phyloP scores from a whole-genome alignment of 37 sponge, comb jelly and placozoan species.

The Axinella damicornis region DNA sequence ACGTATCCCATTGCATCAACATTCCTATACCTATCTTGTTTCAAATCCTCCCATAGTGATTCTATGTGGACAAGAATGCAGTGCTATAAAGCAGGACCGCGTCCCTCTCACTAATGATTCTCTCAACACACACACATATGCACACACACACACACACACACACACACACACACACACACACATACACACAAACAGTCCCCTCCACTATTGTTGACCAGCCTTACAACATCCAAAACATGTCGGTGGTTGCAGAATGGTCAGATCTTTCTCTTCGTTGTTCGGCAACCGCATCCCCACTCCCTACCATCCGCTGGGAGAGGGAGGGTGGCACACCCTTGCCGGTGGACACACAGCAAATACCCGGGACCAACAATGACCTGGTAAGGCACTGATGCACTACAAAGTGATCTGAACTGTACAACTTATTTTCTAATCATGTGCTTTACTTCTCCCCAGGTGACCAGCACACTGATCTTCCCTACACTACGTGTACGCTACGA shows the following conservation, averaged over 20 bases:
- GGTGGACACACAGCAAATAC: too few species aligned
- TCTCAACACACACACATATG: constrained; percentile 34
- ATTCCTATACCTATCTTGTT: not conserved
- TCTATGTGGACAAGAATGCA: not conserved
- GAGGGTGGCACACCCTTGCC: not conserved
- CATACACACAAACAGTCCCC: constrained; percentile 36
- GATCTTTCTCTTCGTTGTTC: constrained; percentile 1
- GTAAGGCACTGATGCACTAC: too few species aligned
- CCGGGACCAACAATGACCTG: too few species aligned
- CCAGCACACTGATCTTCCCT: not conserved
- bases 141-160: constrained; percentile 13
- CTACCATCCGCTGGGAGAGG: constrained; percentile 32
- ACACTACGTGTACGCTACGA: not conserved
- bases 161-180: constrained; percentile 52
- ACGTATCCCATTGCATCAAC: too few species aligned
- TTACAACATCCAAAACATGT: not conserved
- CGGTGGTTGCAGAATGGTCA: not conserved
- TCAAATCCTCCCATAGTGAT: constrained; percentile 6
- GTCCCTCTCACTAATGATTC: too few species aligned
- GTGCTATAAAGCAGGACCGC: too few species aligned
- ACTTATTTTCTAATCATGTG: not conserved
- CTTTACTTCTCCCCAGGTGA: not conserved
- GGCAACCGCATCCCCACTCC: constrained; percentile 33
- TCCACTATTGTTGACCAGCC: constrained; percentile 14
- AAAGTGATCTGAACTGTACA: too few species aligned